Conservation (phyloP, 2,888 invertebrate species). For the Conus canariensis region DNA sequence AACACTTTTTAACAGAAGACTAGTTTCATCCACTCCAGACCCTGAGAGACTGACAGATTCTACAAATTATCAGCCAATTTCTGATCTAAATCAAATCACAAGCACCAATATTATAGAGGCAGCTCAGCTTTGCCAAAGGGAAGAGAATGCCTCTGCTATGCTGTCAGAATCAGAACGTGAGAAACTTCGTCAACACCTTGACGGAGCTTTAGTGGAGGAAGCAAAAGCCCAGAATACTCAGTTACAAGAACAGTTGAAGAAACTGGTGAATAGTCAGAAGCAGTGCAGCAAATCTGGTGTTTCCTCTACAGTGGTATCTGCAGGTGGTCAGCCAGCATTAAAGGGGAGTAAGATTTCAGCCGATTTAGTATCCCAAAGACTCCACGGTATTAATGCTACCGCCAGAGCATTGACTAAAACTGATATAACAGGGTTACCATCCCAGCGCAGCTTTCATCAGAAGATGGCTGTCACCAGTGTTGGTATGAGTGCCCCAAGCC, state of each 20-base stretch:
- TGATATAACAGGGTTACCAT: neutral
- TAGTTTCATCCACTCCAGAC: slow-evolving; percentile 72
- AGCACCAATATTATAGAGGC: too few species aligned
- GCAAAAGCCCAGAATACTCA: neutral
- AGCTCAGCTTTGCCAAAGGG: neutral
- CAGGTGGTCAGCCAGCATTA: neutral
- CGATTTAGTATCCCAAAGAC: neutral
- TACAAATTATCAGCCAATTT: neutral
- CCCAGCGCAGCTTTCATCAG: neutral
- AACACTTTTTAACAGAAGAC: slow-evolving; percentile 66
- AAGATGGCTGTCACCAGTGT: neutral
- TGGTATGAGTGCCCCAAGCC: neutral
- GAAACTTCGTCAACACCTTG: slow-evolving; percentile 30
- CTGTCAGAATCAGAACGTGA: slow-evolving; percentile 36
- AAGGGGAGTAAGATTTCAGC: neutral
- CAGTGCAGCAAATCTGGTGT: neutral
- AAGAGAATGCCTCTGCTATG: neutral
- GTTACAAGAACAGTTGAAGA: neutral
- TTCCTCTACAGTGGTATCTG: neutral
- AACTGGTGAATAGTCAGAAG: neutral
- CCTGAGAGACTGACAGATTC: slow-evolving; percentile 60
- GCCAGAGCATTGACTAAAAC: neutral
- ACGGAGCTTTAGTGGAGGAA: slow-evolving; percentile 23
- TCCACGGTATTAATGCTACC: neutral
- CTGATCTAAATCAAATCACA: neutral